phyloP scores from a whole-genome alignment of 2,888 invertebrate species.

The Dryocosmus kuriphilus region DNA sequence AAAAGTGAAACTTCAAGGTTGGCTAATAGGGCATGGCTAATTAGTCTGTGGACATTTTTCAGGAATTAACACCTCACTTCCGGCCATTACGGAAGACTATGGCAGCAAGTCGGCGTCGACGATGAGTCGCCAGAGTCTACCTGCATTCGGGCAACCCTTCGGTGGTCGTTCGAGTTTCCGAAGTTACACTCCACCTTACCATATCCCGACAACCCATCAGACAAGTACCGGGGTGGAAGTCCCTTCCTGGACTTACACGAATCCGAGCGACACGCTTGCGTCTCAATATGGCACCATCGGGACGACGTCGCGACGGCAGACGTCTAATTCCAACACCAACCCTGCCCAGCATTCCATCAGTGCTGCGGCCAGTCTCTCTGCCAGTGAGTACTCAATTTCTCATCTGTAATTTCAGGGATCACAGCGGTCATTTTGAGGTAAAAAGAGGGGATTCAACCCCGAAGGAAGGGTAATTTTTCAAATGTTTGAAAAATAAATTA shows the following conservation, averaged over 20 bases:
- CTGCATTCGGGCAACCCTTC: slow-evolving; percentile 81
- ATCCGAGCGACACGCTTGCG: slow-evolving; percentile 56
- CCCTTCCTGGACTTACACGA: slow-evolving; percentile 62
- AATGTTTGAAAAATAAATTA: no score
- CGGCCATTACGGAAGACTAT: slow-evolving; percentile 69
- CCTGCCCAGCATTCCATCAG: slow-evolving; percentile 78
- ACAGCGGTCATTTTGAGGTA: no score
- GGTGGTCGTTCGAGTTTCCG: slow-evolving; percentile 71
- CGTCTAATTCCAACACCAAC: slow-evolving; percentile 56
- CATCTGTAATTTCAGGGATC: no score
- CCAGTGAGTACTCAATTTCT: slow-evolving; percentile 82
- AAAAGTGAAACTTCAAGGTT: slow-evolving; percentile 28
- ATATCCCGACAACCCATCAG: slow-evolving; percentile 59
- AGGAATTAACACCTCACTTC: slow-evolving; percentile 60
- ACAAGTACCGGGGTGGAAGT: slow-evolving; percentile 47
- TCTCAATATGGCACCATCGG: slow-evolving; percentile 59
- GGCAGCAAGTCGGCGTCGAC: slow-evolving; percentile 71
- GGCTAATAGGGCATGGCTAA: slow-evolving; percentile 31
- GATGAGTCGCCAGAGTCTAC: slow-evolving; percentile 78
- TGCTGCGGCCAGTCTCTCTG: slow-evolving; percentile 85
- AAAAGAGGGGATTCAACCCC: no score
- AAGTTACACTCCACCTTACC: slow-evolving; percentile 69
- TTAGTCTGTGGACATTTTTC: slow-evolving; percentile 38
- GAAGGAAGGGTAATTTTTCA: no score
- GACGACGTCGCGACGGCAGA: slow-evolving; percentile 57